These are phyloP conservation scores for Melipona bicolor DNA, from an alignment of 2,888 invertebrate genomes.

Conservation along the genomic window DNA sequence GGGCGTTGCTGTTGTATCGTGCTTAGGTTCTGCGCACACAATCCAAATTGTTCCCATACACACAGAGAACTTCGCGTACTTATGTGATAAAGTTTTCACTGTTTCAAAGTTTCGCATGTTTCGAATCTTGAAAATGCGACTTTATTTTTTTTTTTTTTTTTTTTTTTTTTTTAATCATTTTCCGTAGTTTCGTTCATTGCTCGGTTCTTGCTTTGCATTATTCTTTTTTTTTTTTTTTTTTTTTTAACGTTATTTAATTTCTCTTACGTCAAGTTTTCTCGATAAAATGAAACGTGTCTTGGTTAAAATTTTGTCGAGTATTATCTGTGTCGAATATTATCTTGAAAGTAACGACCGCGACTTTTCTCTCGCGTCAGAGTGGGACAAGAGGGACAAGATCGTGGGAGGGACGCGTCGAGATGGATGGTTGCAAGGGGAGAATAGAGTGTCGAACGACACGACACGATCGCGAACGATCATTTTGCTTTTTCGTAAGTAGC, in stretches of 20 bases:
- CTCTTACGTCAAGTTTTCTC: background rate
- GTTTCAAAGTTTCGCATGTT: constrained; percentile 32
- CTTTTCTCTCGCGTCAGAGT: background rate
- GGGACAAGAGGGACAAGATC: background rate
- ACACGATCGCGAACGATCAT: too few species aligned
- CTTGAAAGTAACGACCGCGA: background rate
- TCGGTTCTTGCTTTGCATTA: constrained; percentile 11
- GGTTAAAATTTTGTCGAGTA: background rate
- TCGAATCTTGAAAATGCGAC: constrained; percentile 36
- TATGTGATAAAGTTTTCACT: constrained; percentile 58
- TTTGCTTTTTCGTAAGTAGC: background rate
- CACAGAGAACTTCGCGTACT: constrained; percentile 77
- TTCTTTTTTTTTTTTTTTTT: background rate
- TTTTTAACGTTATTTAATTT: background rate
- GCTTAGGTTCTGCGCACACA: constrained; percentile 83
- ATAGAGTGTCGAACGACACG: background rate
- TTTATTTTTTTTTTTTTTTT: constrained; percentile 24
- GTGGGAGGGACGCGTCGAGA: too few species aligned
- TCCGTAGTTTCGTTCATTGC: constrained; percentile 32
- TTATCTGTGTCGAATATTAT: background rate
- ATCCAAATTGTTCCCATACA: constrained; percentile 82
- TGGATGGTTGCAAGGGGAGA: background rate
- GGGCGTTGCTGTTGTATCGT: constrained; percentile 71
- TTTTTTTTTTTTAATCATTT: constrained; percentile 3
- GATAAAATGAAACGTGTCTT: background rate